Percentiles rank a stretch among this genome's conserved stretches.
These are phyloP conservation scores for Mustela nigripes DNA, from an alignment of 2,113 vertebrate species.

Conservation along the genomic window DNA sequence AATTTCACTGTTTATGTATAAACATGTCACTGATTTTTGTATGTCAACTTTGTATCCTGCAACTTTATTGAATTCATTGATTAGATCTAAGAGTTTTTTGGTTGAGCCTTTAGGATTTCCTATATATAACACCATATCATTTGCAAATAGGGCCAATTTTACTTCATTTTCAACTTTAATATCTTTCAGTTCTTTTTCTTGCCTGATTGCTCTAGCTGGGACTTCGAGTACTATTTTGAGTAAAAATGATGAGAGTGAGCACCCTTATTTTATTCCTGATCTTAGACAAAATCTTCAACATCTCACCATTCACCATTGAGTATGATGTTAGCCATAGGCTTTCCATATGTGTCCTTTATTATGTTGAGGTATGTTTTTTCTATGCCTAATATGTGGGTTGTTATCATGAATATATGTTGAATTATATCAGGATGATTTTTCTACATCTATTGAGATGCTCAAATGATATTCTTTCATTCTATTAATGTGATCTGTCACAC, in stretches of 20 bases:
- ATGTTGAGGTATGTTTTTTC: neutral
- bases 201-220: neutral
- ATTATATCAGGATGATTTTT: neutral
- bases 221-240: neutral
- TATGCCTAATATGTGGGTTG: neutral
- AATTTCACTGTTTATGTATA: neutral
- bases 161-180: neutral
- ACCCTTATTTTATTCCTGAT: neutral
- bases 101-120: neutral
- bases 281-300: neutral
- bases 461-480: neutral
- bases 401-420: neutral
- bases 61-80: neutral
- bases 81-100: neutral
- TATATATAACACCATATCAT: neutral
- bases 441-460: neutral
- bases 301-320: neutral
- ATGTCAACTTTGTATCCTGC: neutral
- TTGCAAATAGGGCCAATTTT: neutral
- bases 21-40: neutral
- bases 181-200: neutral
- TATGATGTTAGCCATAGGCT: neutral
- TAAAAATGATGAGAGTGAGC: neutral
- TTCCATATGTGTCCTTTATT: neutral
- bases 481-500: neutral